Evolutionary conservation across 2,888 invertebrate species (phyloP).

Genomic region (Drosophila neotestacea): DNA sequence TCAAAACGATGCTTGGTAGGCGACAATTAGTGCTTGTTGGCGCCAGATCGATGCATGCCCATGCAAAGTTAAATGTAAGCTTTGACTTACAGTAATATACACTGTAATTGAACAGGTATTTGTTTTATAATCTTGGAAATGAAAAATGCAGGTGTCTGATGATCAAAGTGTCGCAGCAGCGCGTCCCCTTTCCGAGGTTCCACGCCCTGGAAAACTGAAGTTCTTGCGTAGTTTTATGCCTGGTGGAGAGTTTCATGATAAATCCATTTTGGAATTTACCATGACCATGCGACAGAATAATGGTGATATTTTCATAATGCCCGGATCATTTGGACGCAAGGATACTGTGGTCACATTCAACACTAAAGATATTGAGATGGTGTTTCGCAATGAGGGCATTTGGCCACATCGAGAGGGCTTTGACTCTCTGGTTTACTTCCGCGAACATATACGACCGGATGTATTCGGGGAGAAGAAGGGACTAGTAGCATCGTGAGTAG

Average conservation of each 20-base stretch:
- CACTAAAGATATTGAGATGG: conserved; percentile 86
- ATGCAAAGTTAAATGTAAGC: conserved; percentile 37
- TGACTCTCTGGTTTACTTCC: conserved; percentile 82
- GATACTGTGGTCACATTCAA: conserved; percentile 85
- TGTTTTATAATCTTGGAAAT: not conserved
- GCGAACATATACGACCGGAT: conserved; percentile 50
- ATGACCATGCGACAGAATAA: conserved; percentile 47
- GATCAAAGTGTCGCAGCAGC: conserved; percentile 3
- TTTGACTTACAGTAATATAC: not conserved
- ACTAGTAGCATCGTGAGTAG: conserved; percentile 52
- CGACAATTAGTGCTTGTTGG: conserved; percentile 34
- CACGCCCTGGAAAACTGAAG: conserved; percentile 48
- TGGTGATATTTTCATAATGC: conserved; percentile 82
- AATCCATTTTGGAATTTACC: conserved; percentile 43
- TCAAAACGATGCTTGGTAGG: conserved; percentile 10
- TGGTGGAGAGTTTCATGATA: conserved; percentile 55
- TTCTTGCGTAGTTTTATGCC: conserved; percentile 64
- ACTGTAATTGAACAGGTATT: too few relatives aligned
- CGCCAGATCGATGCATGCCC: conserved; percentile 32
- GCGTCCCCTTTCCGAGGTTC: conserved; percentile 51
- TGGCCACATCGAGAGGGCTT: conserved; percentile 85
- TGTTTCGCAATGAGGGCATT: conserved; percentile 85
- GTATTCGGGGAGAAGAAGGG: conserved; percentile 53
- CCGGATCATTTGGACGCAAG: conserved; percentile 77
- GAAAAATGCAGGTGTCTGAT: not conserved